A percentile compares a stretch with the other conserved stretches of the same genome.
Conservation (phyloP, 2,888 invertebrate species). For the Conomelus anceps region DNA sequence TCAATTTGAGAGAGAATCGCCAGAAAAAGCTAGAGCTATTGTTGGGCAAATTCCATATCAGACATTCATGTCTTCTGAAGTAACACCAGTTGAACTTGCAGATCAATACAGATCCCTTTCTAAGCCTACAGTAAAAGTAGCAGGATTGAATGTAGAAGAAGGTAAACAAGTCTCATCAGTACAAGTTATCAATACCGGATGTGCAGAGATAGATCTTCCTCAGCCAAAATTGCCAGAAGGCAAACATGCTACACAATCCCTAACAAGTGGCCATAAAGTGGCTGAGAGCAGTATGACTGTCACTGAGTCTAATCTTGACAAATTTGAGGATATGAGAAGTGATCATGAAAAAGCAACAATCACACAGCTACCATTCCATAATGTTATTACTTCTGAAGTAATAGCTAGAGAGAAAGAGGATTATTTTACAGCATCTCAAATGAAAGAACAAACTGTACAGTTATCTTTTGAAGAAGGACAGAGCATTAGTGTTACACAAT, state of each 20-base stretch:
- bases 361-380: constrained; percentile 45
- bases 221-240: constrained; percentile 31
- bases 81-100: constrained; percentile 42
- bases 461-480: constrained; percentile 36
- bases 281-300: constrained; percentile 40
- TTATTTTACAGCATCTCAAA: constrained; percentile 31
- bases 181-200: constrained; percentile 33
- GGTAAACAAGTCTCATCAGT: constrained; percentile 32
- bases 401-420: constrained; percentile 42
- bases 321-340: constrained; percentile 38
- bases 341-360: constrained; percentile 43
- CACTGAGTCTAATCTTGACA: constrained; percentile 40
- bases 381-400: constrained; percentile 43
- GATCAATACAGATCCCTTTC: constrained; percentile 42
- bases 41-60: constrained; percentile 39
- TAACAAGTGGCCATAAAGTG: constrained; percentile 34
- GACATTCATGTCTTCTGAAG: constrained; percentile 43
- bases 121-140: constrained; percentile 37
- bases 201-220: constrained; percentile 33
- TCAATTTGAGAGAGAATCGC: constrained; percentile 27
- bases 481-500: constrained; percentile 32
- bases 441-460: constrained; percentile 30
- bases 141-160: constrained; percentile 36
- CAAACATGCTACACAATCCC: constrained; percentile 33
- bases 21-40: constrained; percentile 41